Percentiles rank a stretch among this genome's conserved stretches.
Conservation (phyloP, 64 coral and sea anemone genomes). For the Pocillopora verrucosa region DNA sequence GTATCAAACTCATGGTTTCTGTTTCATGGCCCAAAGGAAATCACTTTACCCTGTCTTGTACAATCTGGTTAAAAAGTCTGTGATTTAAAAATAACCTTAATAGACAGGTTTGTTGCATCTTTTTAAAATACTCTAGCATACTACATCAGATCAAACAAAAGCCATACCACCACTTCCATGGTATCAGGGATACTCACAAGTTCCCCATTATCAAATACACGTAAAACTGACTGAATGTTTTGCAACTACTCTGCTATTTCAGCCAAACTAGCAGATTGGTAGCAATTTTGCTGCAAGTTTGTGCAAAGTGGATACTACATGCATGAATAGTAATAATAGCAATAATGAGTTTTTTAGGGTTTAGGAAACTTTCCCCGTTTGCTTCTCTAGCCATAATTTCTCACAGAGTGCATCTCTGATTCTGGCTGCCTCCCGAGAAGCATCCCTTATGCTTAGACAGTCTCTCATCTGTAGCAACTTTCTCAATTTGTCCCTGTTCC, state of each 20-base stretch:
- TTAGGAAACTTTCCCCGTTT: conserved; percentile 49
- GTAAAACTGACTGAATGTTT: conserved; percentile 27
- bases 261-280: too few species aligned
- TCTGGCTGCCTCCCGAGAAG: conserved; percentile 22
- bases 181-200: conserved; percentile 30
- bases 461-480: not conserved
- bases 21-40: conserved; percentile 37
- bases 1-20: not conserved
- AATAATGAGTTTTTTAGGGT: conserved; percentile 26
- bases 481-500: too few species aligned
- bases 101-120: conserved; percentile 25
- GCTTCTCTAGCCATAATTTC: conserved; percentile 57
- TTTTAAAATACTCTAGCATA: conserved; percentile 18
- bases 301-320: conserved; percentile 33
- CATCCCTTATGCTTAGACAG: conserved; percentile 27
- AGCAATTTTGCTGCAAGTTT: conserved; percentile 6
- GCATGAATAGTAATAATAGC: conserved; percentile 7
- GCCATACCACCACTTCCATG: conserved; percentile 14
- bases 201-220: conserved; percentile 26
- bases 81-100: conserved; percentile 19
- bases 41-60: conserved; percentile 39
- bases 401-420: conserved; percentile 49
- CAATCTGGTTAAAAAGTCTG: conserved; percentile 3
- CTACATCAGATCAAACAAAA: conserved; percentile 40
- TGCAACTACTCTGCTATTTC: not conserved